phyloP scores from a whole-genome alignment of 2,113 vertebrate genomes.

The Rhea pennata region DNA sequence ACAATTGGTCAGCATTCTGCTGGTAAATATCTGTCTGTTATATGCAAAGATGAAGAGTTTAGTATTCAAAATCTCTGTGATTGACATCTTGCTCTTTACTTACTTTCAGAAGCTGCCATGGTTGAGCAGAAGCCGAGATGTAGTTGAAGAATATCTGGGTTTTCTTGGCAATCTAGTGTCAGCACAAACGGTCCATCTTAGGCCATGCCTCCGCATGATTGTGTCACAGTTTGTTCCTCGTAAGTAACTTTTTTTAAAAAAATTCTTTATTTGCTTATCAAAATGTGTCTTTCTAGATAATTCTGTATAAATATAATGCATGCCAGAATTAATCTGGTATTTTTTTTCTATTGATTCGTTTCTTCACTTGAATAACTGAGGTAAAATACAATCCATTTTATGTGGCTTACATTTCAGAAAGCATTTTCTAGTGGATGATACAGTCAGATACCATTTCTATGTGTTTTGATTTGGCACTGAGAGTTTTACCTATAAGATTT shows the following conservation, averaged over 20 bases:
- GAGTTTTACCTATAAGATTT: neutral
- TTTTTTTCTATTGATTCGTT: neutral
- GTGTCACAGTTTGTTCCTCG: slow-evolving; percentile 88
- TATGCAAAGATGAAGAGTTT: neutral
- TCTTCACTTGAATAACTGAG: neutral
- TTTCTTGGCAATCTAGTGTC: slow-evolving; percentile 95
- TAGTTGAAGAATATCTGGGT: slow-evolving; percentile 92
- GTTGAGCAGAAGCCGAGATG: slow-evolving; percentile 85
- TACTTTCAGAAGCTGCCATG: slow-evolving; percentile 86
- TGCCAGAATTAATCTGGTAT: accelerated
- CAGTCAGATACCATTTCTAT: neutral
- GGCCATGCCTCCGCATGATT: slow-evolving; percentile 89
- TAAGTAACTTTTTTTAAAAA: slow-evolving; percentile 64
- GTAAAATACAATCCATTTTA: neutral
- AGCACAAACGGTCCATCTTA: slow-evolving; percentile 93
- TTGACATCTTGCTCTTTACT: neutral
- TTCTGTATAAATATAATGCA: neutral
- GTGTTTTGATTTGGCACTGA: neutral
- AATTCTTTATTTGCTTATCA: neutral
- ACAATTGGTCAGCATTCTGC: slow-evolving; percentile 85
- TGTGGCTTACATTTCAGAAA: neutral
- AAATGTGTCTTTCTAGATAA: neutral
- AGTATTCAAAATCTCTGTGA: neutral
- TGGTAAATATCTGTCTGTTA: slow-evolving; percentile 80
- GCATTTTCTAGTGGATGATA: neutral